Evolutionary conservation across 2,797 vertebrate species (phyloP).

Genomic region (Helarctos malayanus): DNA sequence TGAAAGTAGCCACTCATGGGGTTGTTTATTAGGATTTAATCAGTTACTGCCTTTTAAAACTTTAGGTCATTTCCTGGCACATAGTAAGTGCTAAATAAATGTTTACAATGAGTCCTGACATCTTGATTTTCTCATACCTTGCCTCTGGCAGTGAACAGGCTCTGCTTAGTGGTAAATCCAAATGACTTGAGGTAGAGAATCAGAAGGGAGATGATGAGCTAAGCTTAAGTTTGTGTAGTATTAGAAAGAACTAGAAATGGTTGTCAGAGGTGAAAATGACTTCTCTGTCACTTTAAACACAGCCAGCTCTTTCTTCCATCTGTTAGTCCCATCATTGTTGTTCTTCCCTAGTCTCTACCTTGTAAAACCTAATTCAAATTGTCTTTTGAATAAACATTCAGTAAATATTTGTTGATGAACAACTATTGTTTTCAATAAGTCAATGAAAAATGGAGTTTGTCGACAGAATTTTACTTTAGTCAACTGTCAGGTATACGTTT

Average conservation of each 20-base stretch:
- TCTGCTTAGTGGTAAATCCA: neutral
- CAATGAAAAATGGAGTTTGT: constrained; percentile 27
- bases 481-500: neutral
- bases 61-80: neutral
- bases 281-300: neutral
- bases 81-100: neutral
- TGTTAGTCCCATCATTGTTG: neutral
- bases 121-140: neutral
- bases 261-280: neutral
- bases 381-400: constrained; percentile 47
- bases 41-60: neutral
- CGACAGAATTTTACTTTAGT: neutral
- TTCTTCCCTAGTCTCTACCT: neutral
- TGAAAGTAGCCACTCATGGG: neutral
- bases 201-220: neutral
- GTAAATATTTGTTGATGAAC: constrained; percentile 13
- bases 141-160: neutral
- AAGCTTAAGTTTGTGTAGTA: neutral
- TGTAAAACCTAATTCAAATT: constrained; percentile 47
- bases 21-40: neutral
- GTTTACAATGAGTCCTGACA: neutral
- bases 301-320: neutral
- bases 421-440: constrained; percentile 23
- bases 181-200: neutral
- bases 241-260: neutral